Base-by-base conservation (phyloP, 1,140 invertebrate species). In the Plectus sambesii region DNA sequence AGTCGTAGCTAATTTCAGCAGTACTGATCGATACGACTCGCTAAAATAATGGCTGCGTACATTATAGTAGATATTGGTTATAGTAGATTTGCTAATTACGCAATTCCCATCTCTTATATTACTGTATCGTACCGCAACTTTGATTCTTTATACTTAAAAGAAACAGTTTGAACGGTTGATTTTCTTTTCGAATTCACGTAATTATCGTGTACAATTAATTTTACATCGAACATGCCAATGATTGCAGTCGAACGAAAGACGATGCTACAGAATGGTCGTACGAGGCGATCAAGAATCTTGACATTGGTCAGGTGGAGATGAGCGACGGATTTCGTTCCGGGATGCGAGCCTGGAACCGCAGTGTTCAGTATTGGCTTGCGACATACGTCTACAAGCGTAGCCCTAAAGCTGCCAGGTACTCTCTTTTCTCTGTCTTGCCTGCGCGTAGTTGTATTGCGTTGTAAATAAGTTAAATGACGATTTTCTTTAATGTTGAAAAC, bases 341-440 rank as follows among this genome's bases (percentile, higher is more conserved):
- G 2, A 86, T 96, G 78, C 82, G 83, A 64, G 77, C 81, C 12
- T 96, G 90, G 90, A 96, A 96, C 69, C 85, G 83, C 56, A 85
- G 83, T 29, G 81, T 94, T 2, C 90, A 96, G 64, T 93, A 87
- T 69, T 96, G 90, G 89, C 77, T 96, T 57, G 87, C 85, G 6
- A 78, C 80, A 27, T 83, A 82, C 63, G 79, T 93, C 1, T 90
- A 92, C 66, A 85, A 83, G 59, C 73, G 83, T 56, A 81, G 87
- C 57, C 83, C 84, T 2, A 84, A 82, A 68, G 62, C 70, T 33
- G 72, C 80, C 6, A 77, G 77, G 78, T 80, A 63, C 69, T 42
- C 8, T n/a, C 42, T 48, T 47, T 22, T 47, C 22, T 49, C 26
- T 29, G 29, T 54, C 35, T 49, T 47, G 39, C 37, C 47, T 59